Evolutionary conservation across 2,888 invertebrate genomes (phyloP).

Genomic region (Neoscelio sp.): DNA sequence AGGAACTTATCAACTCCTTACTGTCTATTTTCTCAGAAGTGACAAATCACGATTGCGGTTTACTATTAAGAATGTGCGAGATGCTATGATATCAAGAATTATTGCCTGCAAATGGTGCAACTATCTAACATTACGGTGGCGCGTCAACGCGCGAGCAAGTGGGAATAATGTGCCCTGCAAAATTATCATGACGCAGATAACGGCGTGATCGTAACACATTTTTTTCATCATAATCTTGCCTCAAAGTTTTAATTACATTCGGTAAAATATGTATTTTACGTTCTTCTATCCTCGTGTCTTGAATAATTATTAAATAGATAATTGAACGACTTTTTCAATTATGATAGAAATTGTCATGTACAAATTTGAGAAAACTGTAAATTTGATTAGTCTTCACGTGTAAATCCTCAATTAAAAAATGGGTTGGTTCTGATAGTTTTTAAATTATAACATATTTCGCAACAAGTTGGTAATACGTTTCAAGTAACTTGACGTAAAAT

Average conservation of each 20-base stretch:
- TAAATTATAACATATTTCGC: conserved; percentile 14
- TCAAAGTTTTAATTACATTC: conserved; percentile 51
- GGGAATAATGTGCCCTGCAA: conserved; percentile 51
- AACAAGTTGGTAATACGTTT: conserved; percentile 32
- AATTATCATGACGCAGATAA: conserved; percentile 51
- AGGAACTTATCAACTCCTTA: background rate
- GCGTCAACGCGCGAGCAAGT: conserved; percentile 53
- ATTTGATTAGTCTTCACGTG: too few species aligned
- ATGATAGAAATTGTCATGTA: too few species aligned
- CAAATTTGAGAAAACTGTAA: too few species aligned
- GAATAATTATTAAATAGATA: too few species aligned
- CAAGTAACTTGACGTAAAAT: too few species aligned
- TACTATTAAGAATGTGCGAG: conserved; percentile 42
- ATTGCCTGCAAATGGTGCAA: conserved; percentile 49
- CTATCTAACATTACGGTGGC: conserved; percentile 43
- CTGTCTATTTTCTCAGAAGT: conserved; percentile 10
- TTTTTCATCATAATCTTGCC: conserved; percentile 46
- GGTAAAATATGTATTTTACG: background rate
- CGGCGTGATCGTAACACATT: conserved; percentile 40
- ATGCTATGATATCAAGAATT: conserved; percentile 53
- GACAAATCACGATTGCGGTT: conserved; percentile 28
- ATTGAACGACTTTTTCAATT: too few species aligned
- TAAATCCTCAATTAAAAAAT: too few species aligned
- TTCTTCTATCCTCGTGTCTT: background rate
- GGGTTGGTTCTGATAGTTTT: conserved; percentile 26